Evolutionary conservation across 2,113 vertebrate species (phyloP), one percentile per base, ranked within the genome.

Genomic region (Hystrix brachyura): DNA sequence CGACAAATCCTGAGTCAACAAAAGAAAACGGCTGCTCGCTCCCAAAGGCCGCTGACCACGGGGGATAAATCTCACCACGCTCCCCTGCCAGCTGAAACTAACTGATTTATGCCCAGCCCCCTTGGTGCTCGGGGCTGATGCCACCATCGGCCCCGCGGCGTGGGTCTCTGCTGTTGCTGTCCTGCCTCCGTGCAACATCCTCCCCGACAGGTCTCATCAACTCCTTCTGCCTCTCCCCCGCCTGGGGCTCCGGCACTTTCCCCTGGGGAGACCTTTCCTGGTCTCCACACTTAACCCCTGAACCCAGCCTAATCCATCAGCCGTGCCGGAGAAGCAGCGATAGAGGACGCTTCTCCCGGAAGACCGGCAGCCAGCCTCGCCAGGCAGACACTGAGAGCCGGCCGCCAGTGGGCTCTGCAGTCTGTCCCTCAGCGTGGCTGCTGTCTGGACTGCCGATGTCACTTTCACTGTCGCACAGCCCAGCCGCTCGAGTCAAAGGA

Each of bases 251-350:
- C 0, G 3, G 96, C 97, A 97, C 82, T 98, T 98, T 97, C 96
- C 98, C 98, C 96, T 69, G 90, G 98, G 67, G 97, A 98, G 97
- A 97, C 96, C 96, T 98, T 88, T 94, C 53, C 97, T 97, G 92
- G 83, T 97, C 97, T 97, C 97, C 97, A 12, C 92, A 97, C 97
- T 98, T 98, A 97, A 98, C 98, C 98, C 98, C 89, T 97, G 96
- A 98, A 98, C 98, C 93, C 96, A 83, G 87, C 78, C 97, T 97
- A 97, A 98, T 98, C 98, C 92, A 97, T 98, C 98, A 98, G 94
- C 90, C 4, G 8, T 92, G 76, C 2, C 3, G 62, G 96, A 91
- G 80, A 90, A 95, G 93, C 48, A 1, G 92, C 74, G 97, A 96
- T 27, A 76, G 74, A 87, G 80, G 91, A 90, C 29, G 59, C 25